Conservation (phyloP, 2,113 vertebrate species). For the Laterallus jamaicensis region DNA sequence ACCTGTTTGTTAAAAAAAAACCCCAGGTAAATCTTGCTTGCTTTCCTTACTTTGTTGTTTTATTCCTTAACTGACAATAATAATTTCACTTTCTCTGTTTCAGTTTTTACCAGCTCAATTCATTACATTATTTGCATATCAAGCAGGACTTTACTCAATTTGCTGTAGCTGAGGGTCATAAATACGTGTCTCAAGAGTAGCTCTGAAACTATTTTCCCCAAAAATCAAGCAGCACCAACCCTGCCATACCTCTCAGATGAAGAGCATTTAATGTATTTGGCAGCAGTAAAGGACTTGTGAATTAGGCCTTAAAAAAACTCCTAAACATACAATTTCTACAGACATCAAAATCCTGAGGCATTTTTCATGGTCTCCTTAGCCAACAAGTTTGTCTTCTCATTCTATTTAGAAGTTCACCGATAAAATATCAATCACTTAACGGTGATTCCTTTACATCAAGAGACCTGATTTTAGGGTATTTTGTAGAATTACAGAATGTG, state of each 20-base stretch:
- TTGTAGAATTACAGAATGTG: neutral
- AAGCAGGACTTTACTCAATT: neutral
- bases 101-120: neutral
- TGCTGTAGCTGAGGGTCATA: neutral
- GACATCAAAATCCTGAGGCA: neutral
- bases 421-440: neutral
- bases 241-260: neutral
- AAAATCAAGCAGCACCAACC: neutral
- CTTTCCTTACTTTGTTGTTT: neutral
- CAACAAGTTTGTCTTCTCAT: neutral
- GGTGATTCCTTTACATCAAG: neutral
- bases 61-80: neutral
- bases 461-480: neutral
- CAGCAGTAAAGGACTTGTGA: neutral
- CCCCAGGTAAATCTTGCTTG: neutral
- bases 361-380: neutral
- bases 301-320: neutral
- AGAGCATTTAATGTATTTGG: neutral
- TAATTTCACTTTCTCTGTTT: neutral
- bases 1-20: neutral
- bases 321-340: neutral
- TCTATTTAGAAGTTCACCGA: neutral
- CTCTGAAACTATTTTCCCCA: neutral
- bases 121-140: neutral
- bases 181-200: neutral